Percentiles rank a stretch among this genome's conserved stretches.
These are phyloP conservation scores for Drymodes brunneopygia DNA, from an alignment of 2,113 vertebrate genomes.

Conservation along the genomic window DNA sequence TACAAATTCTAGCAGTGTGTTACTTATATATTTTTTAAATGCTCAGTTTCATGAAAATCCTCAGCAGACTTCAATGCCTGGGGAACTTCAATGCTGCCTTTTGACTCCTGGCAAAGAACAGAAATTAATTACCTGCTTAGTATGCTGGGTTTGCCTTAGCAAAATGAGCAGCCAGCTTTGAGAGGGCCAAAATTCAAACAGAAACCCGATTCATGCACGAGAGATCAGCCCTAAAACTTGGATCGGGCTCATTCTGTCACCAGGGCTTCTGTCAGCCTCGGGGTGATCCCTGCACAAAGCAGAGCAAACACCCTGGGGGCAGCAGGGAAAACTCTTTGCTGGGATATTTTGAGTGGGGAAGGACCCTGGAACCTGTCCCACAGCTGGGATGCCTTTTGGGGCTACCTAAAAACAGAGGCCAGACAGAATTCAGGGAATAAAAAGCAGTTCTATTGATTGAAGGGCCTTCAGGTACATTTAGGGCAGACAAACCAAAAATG, in stretches of 20 bases:
- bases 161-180: constrained; percentile 53
- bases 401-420: background rate
- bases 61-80: background rate
- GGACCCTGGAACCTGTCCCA: background rate
- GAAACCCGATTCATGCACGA: constrained; percentile 32
- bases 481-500: background rate
- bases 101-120: constrained; percentile 35
- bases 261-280: background rate
- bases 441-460: background rate
- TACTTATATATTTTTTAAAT: background rate
- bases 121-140: constrained; percentile 64
- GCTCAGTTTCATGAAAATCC: background rate
- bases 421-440: background rate
- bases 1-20: background rate
- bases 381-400: background rate
- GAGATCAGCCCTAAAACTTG: constrained; percentile 6
- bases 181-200: constrained; percentile 58
- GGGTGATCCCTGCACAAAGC: background rate
- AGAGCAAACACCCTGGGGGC: constrained; percentile 8
- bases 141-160: constrained; percentile 36
- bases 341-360: background rate
- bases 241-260: background rate
- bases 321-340: background rate
- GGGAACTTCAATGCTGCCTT: constrained; percentile 21
- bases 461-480: background rate